A percentile compares a stretch with the other conserved stretches of the same genome.
Evolutionary conservation across 2,888 invertebrate genomes (phyloP).

Genomic region (Xylota sylvarum): DNA sequence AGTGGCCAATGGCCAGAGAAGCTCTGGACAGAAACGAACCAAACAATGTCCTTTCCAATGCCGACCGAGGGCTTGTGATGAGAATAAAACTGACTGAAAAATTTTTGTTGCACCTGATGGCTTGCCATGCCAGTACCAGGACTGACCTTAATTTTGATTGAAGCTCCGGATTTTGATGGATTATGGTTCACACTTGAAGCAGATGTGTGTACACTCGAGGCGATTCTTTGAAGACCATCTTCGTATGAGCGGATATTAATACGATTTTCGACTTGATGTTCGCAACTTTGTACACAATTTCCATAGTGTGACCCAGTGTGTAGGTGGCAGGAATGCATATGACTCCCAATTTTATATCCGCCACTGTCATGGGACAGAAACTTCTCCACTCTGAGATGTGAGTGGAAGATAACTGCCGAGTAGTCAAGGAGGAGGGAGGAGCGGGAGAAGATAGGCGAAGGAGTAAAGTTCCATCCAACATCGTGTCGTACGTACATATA

Average conservation of each 20-base stretch:
- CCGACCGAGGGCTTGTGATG: conserved; percentile 38
- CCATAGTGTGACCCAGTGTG: neutral
- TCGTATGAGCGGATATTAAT: conserved; percentile 47
- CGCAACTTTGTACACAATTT: conserved; percentile 15
- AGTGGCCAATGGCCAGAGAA: conserved; percentile 29
- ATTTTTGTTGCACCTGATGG: conserved; percentile 71
- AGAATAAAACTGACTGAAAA: conserved; percentile 62
- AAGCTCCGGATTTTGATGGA: conserved; percentile 74
- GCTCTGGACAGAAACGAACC: conserved; percentile 20
- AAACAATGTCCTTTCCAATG: conserved; percentile 47
- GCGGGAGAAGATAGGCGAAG: neutral
- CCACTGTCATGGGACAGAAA: conserved; percentile 43
- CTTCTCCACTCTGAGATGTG: conserved; percentile 9
- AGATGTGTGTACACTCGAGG: conserved; percentile 58
- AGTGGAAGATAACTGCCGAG: conserved; percentile 43
- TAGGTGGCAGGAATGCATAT: conserved; percentile 40
- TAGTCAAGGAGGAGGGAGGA: conserved; percentile 2
- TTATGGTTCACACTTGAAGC: conserved; percentile 62
- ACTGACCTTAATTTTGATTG: conserved; percentile 73
- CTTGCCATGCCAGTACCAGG: conserved; percentile 26
- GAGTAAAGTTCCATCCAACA: conserved; percentile 30
- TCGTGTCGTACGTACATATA: neutral
- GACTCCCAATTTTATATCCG: conserved; percentile 51
- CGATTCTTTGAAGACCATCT: conserved; percentile 35
- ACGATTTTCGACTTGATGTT: conserved; percentile 38